Conservation (phyloP, 1,140 invertebrate genomes). For the Papilio dardanus region DNA sequence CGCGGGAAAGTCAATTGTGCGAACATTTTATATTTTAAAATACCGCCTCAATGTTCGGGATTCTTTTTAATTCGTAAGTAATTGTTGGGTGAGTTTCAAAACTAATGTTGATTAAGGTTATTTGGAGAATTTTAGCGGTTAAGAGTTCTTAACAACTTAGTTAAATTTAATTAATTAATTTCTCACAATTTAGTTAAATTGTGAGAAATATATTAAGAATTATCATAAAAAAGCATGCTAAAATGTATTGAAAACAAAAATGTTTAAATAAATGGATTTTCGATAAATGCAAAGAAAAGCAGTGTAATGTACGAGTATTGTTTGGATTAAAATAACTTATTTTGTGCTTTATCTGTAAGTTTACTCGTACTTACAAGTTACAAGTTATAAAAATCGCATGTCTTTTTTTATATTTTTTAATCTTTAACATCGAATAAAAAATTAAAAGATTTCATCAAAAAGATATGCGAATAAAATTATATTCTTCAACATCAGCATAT, state of each 20-base stretch:
- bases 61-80: conserved; percentile 20
- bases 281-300: no score
- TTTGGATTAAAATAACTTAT: no score
- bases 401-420: background rate
- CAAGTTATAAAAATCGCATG: background rate
- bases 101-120: background rate
- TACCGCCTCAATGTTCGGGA: background rate
- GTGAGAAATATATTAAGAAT: no score
- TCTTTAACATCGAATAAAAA: background rate
- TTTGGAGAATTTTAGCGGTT: background rate
- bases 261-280: no score
- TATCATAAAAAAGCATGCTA: no score
- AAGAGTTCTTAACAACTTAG: no score
- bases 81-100: background rate
- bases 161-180: no score
- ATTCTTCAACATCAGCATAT: conserved; percentile 43
- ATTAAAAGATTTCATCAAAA: conserved; percentile 15
- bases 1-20: conserved; percentile 55
- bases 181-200: no score
- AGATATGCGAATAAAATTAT: background rate
- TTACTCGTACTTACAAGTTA: no score
- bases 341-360: no score
- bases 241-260: no score
- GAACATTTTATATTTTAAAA: conserved; percentile 44
- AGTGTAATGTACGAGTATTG: no score